Evolutionary conservation across 2,888 invertebrate genomes (phyloP), one percentile per base, ranked within the genome.

Genomic region (Brassicogethes aeneus): DNA sequence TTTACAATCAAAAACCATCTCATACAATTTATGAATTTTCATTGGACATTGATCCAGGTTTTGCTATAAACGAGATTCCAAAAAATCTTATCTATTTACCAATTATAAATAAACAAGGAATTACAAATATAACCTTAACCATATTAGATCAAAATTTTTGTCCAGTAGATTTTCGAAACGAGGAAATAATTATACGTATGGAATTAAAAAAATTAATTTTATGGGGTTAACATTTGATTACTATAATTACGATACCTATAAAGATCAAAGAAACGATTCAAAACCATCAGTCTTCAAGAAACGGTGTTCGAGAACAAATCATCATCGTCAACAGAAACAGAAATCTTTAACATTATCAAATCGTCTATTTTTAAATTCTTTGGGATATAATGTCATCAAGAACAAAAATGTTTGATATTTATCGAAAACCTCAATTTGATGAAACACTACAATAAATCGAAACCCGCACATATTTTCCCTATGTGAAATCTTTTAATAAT

Each of bases 1-100:
- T 55, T 39, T 40, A 53, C 7, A 59, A 60, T 46, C 52, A 52
- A 8, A 46, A 45, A 33, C 52, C 43, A 15, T 51, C 53, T 2
- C 61, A 66, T 42, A 60, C 55, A 2, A 52, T 65, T 37, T 58
- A 64, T 42, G 55, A 61, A 48, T 65, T 65, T 53, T 57, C 52
- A n/a, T 50, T 56, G 2, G 44, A 42, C 16, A 55, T 57, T 13
- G 46, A 51, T 17, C 57, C 61, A 15, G 63, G 62, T 8, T 65
- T 60, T 55, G 57, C 59, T 50, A 55, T 62, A 32, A 46, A 56
- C 37, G 60, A 61, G 47, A 52, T 53, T 5, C 61, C 61, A 5
- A 42, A 38, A 39, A 58, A 58, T 51, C 50, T 59, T 3, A 56
- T 62, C 39, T 62, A 62, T 54, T 54, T 62, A 43, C 62, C 60